phyloP scores from a whole-genome alignment of 2,113 vertebrate species.

The Catharus bicknelli region DNA sequence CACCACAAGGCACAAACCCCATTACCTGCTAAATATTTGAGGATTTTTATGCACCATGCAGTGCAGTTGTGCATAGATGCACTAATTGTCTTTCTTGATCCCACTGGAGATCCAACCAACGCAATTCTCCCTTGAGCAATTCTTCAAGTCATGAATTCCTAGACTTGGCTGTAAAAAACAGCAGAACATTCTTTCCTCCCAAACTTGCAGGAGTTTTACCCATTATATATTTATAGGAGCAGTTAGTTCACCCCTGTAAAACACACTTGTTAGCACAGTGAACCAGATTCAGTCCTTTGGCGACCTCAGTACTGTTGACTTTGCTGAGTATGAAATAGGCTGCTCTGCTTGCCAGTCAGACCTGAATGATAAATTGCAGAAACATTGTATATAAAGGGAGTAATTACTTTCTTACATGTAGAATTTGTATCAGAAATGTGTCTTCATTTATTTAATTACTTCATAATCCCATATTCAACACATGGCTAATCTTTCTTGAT shows the following conservation, averaged over 20 bases:
- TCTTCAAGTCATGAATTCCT: not conserved
- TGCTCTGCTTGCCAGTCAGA: not conserved
- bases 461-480: conserved; percentile 56
- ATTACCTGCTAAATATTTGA: not conserved
- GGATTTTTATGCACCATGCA: not conserved
- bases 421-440: conserved; percentile 40
- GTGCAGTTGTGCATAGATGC: not conserved
- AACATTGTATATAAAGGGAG: not conserved
- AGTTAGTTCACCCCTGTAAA: not conserved
- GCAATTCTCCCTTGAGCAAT: not conserved
- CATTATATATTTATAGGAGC: not conserved
- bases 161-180: not conserved
- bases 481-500: conserved; percentile 58
- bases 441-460: conserved; percentile 63
- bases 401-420: conserved; percentile 2
- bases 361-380: not conserved
- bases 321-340: not conserved
- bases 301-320: not conserved
- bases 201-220: not conserved
- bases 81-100: not conserved
- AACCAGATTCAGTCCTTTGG: not conserved
- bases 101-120: not conserved
- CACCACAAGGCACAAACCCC: not conserved
- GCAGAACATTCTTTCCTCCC: not conserved
- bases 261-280: not conserved